Percentiles rank a stretch among this genome's conserved stretches.
Evolutionary conservation across 2,888 invertebrate species (phyloP).

Genomic region (Drosophila kambysellisi): DNA sequence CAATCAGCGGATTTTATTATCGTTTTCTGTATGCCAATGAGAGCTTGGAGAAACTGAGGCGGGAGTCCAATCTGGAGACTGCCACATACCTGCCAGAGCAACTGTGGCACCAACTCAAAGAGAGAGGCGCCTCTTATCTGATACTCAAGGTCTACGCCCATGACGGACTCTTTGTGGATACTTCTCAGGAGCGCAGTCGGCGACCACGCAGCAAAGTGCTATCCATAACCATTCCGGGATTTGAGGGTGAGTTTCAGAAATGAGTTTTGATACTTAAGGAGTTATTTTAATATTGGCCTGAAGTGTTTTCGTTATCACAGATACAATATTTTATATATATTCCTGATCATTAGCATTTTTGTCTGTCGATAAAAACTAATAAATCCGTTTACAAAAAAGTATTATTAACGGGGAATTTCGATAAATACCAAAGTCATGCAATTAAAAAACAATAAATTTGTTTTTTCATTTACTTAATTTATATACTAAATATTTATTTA

Average conservation of each 20-base stretch:
- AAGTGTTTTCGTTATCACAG: neutral
- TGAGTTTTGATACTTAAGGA: neutral
- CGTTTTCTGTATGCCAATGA: slow-evolving; percentile 85
- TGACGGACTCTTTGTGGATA: slow-evolving; percentile 87
- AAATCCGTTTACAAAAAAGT: no score
- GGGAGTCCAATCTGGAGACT: slow-evolving; percentile 86
- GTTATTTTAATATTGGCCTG: neutral
- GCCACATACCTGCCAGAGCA: slow-evolving; percentile 86
- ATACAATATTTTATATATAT: neutral
- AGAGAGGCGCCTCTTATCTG: slow-evolving; percentile 82
- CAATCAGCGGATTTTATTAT: slow-evolving; percentile 67
- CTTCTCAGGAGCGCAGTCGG: slow-evolving; percentile 76
- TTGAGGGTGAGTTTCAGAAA: slow-evolving; percentile 75
- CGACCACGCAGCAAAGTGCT: slow-evolving; percentile 86
- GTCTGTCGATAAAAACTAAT: neutral
- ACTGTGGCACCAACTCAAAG: slow-evolving; percentile 78
- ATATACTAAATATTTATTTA: neutral
- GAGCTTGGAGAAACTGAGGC: slow-evolving; percentile 84
- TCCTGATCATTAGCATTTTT: neutral
- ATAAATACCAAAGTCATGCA: neutral
- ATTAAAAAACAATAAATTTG: neutral
- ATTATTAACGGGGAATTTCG: neutral
- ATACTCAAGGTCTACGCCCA: slow-evolving; percentile 87
- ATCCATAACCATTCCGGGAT: slow-evolving; percentile 88
- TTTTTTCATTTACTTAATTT: neutral